These are phyloP conservation scores for Panulirus ornatus DNA, from an alignment of 1,140 invertebrate species.

Conservation along the genomic window DNA sequence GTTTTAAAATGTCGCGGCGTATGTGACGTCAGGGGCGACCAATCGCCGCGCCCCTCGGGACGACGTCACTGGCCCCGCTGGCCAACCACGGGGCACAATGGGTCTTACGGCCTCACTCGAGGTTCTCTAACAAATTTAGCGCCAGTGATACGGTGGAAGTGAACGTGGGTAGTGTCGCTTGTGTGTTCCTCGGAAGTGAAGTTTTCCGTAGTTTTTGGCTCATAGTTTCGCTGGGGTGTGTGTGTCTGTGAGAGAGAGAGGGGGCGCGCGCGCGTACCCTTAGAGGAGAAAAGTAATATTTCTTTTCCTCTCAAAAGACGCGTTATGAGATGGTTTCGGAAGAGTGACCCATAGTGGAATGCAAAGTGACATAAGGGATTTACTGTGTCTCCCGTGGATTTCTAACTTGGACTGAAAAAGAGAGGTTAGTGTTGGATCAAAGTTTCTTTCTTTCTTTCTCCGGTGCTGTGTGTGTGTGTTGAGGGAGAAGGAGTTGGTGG, in stretches of 20 bases:
- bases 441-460: too few species aligned
- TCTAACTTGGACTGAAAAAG: neutral
- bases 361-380: neutral
- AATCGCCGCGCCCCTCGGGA: neutral
- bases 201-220: neutral
- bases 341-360: neutral
- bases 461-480: too few species aligned
- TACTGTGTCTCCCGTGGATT: neutral
- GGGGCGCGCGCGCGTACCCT: too few species aligned
- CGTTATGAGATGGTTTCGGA: neutral
- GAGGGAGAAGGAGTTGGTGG: too few species aligned
- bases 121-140: neutral
- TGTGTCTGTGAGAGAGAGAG: too few species aligned
- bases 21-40: neutral
- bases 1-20: neutral
- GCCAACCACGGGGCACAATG: neutral
- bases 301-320: too few species aligned
- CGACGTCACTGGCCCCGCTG: neutral
- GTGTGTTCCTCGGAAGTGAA: neutral
- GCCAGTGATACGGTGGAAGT: neutral
- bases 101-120: neutral
- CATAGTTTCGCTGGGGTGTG: too few species aligned
- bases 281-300: too few species aligned
- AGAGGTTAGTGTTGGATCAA: too few species aligned
- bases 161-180: neutral